Evolutionary conservation across 2,113 vertebrate genomes (phyloP), one percentile per base, ranked within the genome.

Genomic region (Plotosus lineatus): DNA sequence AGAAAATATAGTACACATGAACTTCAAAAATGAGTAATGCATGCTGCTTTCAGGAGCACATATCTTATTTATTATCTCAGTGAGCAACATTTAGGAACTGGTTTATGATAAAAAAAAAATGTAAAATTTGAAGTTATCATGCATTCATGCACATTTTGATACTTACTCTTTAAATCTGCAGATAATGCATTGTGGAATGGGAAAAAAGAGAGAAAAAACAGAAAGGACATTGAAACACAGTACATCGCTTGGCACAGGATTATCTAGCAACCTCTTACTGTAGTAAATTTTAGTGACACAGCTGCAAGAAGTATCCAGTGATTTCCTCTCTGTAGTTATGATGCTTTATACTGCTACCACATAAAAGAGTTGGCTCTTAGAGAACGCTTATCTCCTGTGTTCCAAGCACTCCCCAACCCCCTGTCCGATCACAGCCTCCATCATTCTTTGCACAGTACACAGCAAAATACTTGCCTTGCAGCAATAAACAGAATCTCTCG

Each of bases 151-250:
- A 77, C 53, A 21, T 58, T 42, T 36, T 1, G 17, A 19, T 95
- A 99, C 97, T 99, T 94, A 99, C 97, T 98, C 97, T 95, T 98
- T 99, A 93, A 99, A 99, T 92, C 97, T 99, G 93, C 88, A 89
- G 90, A 84, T 81, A 84, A 86, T 66, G 78, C 78, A 75, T 78
- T 31, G 53, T 51, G 12, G n/a, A 74, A 92, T 87, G 87, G 84
- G 83, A 83, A 86, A 79, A 42, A 50, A 80, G 33, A 88, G 77
- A 88, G 60, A 88, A 33, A 75, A 36, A 33, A 51, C 44, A 21
- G 14, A 51, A 73, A 50, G 50, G 56, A 50, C 31, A 74, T 14
- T 28, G 23, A 75, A 66, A 76, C 14, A 56, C 5, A 56, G 53
- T 55, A 5, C 46, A 6, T 23, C 40, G 65, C 17, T 58, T 68